Percentiles rank a stretch among this genome's conserved stretches.
Evolutionary conservation across 2,113 vertebrate genomes (phyloP).

Genomic region (Eurystomus gularis): DNA sequence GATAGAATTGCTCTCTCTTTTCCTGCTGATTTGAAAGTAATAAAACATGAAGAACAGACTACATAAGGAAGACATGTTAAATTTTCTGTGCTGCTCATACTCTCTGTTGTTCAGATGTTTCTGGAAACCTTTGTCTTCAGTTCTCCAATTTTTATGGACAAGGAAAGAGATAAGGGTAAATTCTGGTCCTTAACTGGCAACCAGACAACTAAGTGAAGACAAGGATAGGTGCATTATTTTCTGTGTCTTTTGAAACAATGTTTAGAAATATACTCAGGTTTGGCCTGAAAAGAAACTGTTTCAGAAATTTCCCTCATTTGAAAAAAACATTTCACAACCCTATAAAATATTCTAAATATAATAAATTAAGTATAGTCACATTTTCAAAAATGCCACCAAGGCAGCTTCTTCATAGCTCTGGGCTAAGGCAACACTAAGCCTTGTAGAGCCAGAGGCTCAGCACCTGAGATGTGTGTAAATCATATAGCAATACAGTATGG

Average conservation of each 20-base stretch:
- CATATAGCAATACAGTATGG: accelerated
- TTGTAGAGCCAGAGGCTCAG: neutral
- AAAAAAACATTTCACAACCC: neutral
- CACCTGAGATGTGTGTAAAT: neutral
- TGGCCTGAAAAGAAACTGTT: neutral
- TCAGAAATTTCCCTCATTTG: neutral
- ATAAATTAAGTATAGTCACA: neutral
- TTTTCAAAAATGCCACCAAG: neutral
- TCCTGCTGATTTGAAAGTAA: neutral
- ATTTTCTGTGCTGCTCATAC: neutral
- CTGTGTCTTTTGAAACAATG: neutral
- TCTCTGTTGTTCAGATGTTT: neutral
- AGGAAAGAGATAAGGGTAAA: neutral
- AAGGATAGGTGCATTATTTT: neutral
- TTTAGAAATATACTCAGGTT: neutral
- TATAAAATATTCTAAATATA: neutral
- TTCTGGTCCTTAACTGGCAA: neutral
- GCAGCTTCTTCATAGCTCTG: neutral
- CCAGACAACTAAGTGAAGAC: neutral
- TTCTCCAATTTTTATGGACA: neutral
- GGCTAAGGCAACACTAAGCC: neutral
- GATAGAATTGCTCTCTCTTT: neutral
- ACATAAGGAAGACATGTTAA: neutral
- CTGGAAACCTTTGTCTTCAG: neutral
- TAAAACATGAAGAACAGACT: neutral